Base-by-base conservation (phyloP, 2,888 invertebrate genomes). In the Mechanitis messenoides region DNA sequence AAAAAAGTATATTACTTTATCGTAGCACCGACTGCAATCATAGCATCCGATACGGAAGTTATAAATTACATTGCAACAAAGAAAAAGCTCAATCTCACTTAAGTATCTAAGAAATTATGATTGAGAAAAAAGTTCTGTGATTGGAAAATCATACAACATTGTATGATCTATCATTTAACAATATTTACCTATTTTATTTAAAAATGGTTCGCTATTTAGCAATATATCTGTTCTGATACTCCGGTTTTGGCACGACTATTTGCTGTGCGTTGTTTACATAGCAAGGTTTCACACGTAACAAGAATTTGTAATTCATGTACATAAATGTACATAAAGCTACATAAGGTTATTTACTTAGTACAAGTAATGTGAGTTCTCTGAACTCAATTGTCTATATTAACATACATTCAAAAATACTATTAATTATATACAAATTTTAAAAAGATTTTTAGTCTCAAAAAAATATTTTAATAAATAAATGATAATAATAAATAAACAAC, bases 301-400 rank as follows among this genome's bases (percentile, higher is more conserved):
- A 28, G 50, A 28, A 50, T 50, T 50, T 11, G 50, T 50, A 50
- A 50, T 50, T 50, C 31, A 50, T 11, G 31, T 50, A 50, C 50
- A 31, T 50, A 50, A 31, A 50, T 35, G 50, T 6, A 47, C 20
- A 12, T 28, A 47, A 9, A 31, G 31, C 31, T 31, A 31, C 9
- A 50, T 28, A 47, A n/a, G 2, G 5, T 3, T 31, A 50, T 31
- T 3, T 31, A 50, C 31, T 28, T 31, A 50, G 20, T 20, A 20
- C 20, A 20, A 20, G 20, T 20, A 20, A 20, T 20, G 20, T 20
- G 20, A 20, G 20, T 20, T 20, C 47, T 20, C 47, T n/a, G n/a
- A 28, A 6, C 4, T 28, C n/a, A 28, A 3, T 20, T 20, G 20
- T 20, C 20, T 20, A 20, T 20, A 20, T 20, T 20, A 20, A 20